A percentile compares a stretch with the other conserved stretches of the same genome.
Evolutionary conservation across 1,140 invertebrate genomes (phyloP).

Genomic region (Semibalanus balanoides): DNA sequence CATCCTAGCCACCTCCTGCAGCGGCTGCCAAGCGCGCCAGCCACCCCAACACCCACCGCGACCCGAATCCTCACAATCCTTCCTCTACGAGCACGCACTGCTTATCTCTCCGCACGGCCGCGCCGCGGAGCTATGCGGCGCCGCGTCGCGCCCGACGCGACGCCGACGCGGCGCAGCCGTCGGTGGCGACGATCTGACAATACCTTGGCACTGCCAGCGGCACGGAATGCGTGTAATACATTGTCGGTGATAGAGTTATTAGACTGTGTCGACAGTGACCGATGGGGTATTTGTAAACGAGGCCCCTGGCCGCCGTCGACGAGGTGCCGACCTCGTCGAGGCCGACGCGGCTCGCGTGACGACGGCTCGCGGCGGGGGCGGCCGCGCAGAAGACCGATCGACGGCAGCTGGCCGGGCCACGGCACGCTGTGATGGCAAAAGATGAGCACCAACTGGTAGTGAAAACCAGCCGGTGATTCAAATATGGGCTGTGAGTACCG

Average conservation of each 20-base stretch:
- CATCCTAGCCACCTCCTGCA: neutral
- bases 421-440: neutral
- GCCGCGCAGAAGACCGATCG: neutral
- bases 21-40: no score
- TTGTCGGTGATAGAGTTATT: neutral
- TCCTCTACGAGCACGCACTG: neutral
- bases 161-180: no score
- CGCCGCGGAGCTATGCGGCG: no score
- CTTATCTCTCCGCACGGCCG: neutral
- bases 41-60: neutral
- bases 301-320: neutral
- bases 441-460: neutral
- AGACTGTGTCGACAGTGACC: neutral
- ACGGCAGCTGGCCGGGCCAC: neutral
- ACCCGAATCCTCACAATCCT: neutral
- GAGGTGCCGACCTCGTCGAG: neutral
- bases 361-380: neutral
- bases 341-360: neutral
- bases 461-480: neutral
- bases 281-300: constrained; percentile 2
- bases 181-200: neutral
- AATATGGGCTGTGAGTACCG: neutral
- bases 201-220: neutral
- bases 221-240: neutral
- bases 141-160: no score